Evolutionary conservation across 2,888 invertebrate species (phyloP).

Genomic region (Ophioninae sp.): DNA sequence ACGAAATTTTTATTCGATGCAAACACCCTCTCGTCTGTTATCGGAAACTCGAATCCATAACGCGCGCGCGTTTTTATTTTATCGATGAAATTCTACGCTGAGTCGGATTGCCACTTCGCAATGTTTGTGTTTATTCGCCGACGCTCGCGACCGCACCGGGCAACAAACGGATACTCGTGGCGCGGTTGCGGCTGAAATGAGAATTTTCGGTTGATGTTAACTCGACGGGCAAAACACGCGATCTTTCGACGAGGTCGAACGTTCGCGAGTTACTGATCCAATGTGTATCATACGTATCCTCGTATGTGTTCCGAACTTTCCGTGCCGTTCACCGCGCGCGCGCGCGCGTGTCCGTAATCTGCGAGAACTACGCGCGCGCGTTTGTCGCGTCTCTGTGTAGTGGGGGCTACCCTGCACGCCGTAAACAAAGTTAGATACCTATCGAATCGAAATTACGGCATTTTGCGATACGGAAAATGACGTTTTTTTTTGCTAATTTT

Average conservation of each 20-base stretch:
- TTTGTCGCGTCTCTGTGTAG: neutral
- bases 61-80: neutral
- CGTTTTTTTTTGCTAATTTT: no score
- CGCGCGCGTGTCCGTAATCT: constrained; percentile 43
- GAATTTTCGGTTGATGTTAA: neutral
- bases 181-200: neutral
- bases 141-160: neutral
- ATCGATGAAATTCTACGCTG: neutral
- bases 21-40: neutral
- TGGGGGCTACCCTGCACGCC: no score
- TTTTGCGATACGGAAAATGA: no score
- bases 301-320: constrained; percentile 63
- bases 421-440: no score
- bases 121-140: constrained; percentile 1
- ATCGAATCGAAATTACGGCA: no score
- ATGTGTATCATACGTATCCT: constrained; percentile 20
- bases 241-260: constrained; percentile 57
- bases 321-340: constrained; percentile 65
- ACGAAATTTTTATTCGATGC: constrained; percentile 19
- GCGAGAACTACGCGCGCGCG: neutral
- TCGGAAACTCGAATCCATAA: neutral
- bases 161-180: neutral
- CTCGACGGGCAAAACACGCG: constrained; percentile 17
- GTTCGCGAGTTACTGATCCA: constrained; percentile 64
- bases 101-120: neutral